phyloP scores from a whole-genome alignment of 2,113 vertebrate species.

The Deroptyus accipitrinus region DNA sequence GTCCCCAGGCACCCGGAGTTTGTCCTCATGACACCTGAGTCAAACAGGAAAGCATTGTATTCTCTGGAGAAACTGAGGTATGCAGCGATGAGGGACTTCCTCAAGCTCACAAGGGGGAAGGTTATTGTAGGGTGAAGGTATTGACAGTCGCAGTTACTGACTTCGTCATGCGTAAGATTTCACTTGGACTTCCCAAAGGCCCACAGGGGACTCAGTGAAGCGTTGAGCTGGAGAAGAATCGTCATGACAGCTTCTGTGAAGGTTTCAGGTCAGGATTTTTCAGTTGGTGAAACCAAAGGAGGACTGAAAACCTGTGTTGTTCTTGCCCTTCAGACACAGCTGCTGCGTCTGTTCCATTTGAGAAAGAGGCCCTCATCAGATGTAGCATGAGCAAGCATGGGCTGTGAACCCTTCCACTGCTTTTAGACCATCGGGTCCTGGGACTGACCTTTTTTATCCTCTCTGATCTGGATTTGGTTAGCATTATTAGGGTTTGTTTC shows the following conservation, averaged over 20 bases:
- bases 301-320: neutral
- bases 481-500: neutral
- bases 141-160: neutral
- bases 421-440: neutral
- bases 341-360: neutral
- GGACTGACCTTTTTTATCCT: neutral
- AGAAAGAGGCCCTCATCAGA: neutral
- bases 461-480: neutral
- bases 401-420: neutral
- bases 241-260: neutral
- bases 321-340: neutral
- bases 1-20: neutral
- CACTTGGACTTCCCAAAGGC: neutral
- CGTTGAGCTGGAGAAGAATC: neutral
- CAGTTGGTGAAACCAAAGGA: neutral
- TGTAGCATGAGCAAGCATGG: neutral
- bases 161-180: neutral
- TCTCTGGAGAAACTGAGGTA: slow-evolving; percentile 3
- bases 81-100: neutral
- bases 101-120: neutral
- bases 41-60: neutral
- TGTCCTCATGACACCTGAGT: slow-evolving; percentile 28
- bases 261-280: neutral
- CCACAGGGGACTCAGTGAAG: neutral
- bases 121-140: neutral